Evolutionary conservation across 37 sponge, comb jelly and placozoan species (phyloP).

Genomic region (Aphrocallistes beatrix): DNA sequence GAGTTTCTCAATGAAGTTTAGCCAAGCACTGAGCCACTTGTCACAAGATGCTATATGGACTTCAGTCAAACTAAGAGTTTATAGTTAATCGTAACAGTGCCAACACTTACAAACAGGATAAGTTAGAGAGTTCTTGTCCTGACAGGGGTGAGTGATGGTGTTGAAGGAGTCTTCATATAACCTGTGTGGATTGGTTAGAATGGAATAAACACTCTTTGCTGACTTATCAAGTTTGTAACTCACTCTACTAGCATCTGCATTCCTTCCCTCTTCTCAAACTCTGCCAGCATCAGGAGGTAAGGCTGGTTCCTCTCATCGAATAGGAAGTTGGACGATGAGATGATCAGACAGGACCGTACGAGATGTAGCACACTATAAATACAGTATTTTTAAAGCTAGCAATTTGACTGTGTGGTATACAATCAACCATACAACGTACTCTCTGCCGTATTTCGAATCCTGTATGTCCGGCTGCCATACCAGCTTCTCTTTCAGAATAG

Average conservation of each 20-base stretch:
- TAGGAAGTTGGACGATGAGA: constrained; percentile 31
- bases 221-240: not conserved
- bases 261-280: constrained; percentile 59
- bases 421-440: not conserved
- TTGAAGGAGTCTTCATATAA: not conserved
- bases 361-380: not conserved
- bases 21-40: constrained; percentile 73
- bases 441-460: not conserved
- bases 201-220: too few relatives aligned
- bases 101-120: not conserved
- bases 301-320: constrained; percentile 84
- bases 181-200: not conserved
- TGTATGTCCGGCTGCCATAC: not conserved
- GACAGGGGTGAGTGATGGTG: not conserved
- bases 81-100: not conserved
- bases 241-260: constrained; percentile 55
- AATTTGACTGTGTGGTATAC: too few relatives aligned
- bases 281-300: constrained; percentile 67
- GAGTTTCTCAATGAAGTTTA: constrained; percentile 68
- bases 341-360: not conserved
- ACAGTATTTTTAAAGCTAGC: not conserved
- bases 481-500: not conserved
- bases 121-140: not conserved
- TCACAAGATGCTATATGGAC: not conserved
- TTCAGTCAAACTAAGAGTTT: not conserved